Evolutionary conservation across 2,888 invertebrate species (phyloP), one percentile per base, ranked within the genome.

Genomic region (Cryptophagus acutangulus): DNA sequence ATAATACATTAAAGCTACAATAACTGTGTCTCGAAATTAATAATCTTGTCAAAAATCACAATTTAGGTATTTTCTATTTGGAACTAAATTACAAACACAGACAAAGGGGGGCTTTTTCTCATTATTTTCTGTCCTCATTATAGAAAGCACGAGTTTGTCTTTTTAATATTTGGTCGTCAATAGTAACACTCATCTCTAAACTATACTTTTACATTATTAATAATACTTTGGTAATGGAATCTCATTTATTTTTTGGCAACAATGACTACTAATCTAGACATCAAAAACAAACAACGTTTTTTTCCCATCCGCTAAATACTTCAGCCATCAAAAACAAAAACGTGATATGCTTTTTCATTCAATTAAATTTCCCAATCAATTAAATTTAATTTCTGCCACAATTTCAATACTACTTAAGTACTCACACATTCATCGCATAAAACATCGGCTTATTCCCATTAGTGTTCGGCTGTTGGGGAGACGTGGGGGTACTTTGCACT

Each of bases 381-480:
- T 20, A 8, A 20, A 20, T 20, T 8, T 20, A n/a, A n/a, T n/a
- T n/a, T n/a, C n/a, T n/a, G n/a, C n/a, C n/a, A n/a, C n/a, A n/a
- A n/a, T n/a, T n/a, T 13, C 26, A 16, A 15, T 15, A 15, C 31
- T 31, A 31, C 8, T 31, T 16, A 15, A 9, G 15, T 15, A 16
- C 15, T 87, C 84, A 88, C 71, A 88, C 87, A 63, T 88, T 88
- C 88, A 88, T 87, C 30, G 87, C 86, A 63, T 88, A 88, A 65
- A 85, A 87, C 20, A 87, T 74, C 25, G 83, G 80, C 50, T 71
- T 71, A 66, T 20, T 58, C 57, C 66, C 64, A 55, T 69, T 63
- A 40, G 67, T 65, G 71, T 72, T 73, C 1, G 75, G 74, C 13
- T 74, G 73, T 45, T 76, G 75, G 16, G 74, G 64, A 2, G 74